These are phyloP conservation scores for Parnassius orleans DNA, from an alignment of 2,888 invertebrate species.

Conservation along the genomic window DNA sequence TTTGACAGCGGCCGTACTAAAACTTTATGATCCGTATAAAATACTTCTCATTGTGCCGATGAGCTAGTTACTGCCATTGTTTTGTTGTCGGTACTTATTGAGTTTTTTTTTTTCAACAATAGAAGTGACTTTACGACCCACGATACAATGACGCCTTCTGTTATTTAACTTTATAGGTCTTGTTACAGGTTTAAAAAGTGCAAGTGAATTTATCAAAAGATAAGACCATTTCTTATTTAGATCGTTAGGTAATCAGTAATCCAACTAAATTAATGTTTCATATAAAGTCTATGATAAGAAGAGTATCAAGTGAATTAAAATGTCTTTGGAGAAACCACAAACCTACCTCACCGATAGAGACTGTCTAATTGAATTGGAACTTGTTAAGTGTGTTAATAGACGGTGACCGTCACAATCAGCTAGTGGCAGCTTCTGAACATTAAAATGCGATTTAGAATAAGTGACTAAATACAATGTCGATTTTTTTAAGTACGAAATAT, in stretches of 20 bases:
- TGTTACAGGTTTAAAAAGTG: background rate
- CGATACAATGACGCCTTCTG: background rate
- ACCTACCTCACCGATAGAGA: constrained; percentile 29
- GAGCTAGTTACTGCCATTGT: constrained; percentile 49
- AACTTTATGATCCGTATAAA: constrained; percentile 58
- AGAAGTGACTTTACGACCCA: constrained; percentile 9
- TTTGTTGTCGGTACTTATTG: constrained; percentile 5
- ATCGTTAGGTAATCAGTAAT: background rate
- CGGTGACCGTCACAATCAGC: constrained; percentile 47
- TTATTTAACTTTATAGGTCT: background rate
- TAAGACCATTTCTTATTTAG: background rate
- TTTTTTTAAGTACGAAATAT: constrained; percentile 45
- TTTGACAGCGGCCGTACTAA: constrained; percentile 58
- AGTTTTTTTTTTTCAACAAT: background rate
- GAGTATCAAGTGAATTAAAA: constrained; percentile 32
- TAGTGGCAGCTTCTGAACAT: constrained; percentile 47
- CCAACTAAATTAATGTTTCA: background rate
- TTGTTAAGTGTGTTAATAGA: constrained; percentile 62
- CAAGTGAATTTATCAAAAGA: background rate
- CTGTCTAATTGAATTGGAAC: constrained; percentile 49
- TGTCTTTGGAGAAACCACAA: constrained; percentile 42
- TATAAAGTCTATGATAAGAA: constrained; percentile 2
- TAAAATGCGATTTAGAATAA: constrained; percentile 70
- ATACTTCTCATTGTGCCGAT: constrained; percentile 49
- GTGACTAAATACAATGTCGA: constrained; percentile 55